Evolutionary conservation across 2,888 invertebrate species (phyloP).

Genomic region (Bombyx huttoni): DNA sequence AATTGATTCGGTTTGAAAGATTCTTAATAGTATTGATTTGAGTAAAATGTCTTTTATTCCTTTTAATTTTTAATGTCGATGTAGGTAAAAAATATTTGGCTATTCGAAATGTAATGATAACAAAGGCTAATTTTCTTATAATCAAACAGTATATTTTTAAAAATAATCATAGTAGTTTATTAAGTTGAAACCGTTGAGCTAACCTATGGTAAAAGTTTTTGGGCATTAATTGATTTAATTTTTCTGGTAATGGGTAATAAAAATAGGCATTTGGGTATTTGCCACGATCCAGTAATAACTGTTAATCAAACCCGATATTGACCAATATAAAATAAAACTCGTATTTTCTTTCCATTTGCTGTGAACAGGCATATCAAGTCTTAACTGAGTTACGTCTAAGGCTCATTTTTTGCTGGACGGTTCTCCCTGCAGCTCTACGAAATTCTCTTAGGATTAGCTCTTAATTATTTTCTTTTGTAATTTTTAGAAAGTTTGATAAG

Average conservation of each 20-base stretch:
- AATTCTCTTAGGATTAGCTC: conserved; percentile 24
- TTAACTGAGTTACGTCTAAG: background rate
- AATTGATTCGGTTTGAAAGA: background rate
- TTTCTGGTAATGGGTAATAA: conserved; percentile 24
- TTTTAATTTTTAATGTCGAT: background rate
- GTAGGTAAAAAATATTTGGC: no score
- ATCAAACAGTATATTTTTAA: no score
- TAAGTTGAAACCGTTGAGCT: no score
- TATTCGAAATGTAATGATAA: no score
- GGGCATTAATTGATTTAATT: conserved; percentile 18
- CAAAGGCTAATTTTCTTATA: no score
- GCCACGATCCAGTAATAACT: conserved; percentile 16
- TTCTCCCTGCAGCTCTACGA: conserved; percentile 11
- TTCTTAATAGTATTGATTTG: background rate
- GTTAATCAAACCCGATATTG: conserved; percentile 28
- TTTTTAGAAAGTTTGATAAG: conserved; percentile 18
- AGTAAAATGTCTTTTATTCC: background rate
- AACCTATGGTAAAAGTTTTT: conserved; percentile 6
- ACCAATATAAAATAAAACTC: conserved; percentile 17
- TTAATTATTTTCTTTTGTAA: conserved; percentile 31
- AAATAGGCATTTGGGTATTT: conserved; percentile 30
- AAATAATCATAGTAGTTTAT: no score
- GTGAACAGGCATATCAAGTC: conserved; percentile 4
- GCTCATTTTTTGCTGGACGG: conserved; percentile 16
- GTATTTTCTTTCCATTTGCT: conserved; percentile 8